Percentiles rank a stretch among this genome's conserved stretches.
Conservation (phyloP, 2,888 invertebrate genomes). For the Pandemis corylana region DNA sequence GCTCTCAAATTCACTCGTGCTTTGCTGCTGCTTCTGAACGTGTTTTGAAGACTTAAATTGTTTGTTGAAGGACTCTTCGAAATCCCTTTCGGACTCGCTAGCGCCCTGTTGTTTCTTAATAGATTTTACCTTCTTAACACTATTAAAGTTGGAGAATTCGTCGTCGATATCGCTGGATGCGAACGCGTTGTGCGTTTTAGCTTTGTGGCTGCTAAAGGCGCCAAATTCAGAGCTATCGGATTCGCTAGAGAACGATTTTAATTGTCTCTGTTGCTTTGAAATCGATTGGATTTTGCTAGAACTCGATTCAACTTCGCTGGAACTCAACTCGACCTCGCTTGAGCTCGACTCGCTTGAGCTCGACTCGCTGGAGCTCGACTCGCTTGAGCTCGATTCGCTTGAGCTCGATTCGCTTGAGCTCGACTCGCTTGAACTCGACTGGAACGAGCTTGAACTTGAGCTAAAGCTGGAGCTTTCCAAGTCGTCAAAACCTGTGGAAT, state of each 20-base stretch:
- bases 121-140: background rate
- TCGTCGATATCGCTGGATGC: background rate
- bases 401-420: background rate
- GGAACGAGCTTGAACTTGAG: background rate
- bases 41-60: background rate
- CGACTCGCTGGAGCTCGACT: background rate
- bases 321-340: background rate
- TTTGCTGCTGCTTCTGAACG: background rate
- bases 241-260: background rate
- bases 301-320: background rate
- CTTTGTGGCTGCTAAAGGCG: background rate
- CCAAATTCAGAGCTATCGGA: background rate
- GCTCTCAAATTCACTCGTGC: background rate
- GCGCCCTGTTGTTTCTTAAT: background rate
- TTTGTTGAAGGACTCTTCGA: background rate
- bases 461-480: background rate
- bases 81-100: background rate
- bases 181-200: background rate
- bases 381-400: background rate
- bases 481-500: conserved; percentile 3
- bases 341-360: background rate
- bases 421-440: conserved; percentile 4
- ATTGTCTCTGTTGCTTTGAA: conserved; percentile 2
- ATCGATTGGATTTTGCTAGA: background rate
- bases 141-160: background rate